Evolutionary conservation across 2,888 invertebrate species (phyloP).

Genomic region (Leptopilina myrica): DNA sequence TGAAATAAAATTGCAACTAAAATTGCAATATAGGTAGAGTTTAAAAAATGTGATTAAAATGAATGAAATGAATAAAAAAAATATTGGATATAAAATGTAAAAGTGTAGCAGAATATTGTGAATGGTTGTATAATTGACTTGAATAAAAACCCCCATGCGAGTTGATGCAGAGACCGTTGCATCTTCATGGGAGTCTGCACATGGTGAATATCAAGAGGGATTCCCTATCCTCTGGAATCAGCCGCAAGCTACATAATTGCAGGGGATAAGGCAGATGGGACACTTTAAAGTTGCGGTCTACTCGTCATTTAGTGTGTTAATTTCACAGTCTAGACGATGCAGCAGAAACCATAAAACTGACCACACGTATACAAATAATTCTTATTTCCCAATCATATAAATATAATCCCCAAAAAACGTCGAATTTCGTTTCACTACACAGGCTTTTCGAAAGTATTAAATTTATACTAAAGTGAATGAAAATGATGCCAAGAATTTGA

Average conservation of each 20-base stretch:
- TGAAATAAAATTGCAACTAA: too few relatives aligned
- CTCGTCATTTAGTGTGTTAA: slow-evolving; percentile 34
- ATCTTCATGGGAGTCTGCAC: slow-evolving; percentile 33
- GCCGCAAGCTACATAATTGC: slow-evolving; percentile 33
- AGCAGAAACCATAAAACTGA: not conserved
- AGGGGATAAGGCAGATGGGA: slow-evolving; percentile 27
- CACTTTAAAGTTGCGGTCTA: slow-evolving; percentile 33
- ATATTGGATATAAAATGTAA: not conserved
- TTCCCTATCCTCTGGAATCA: slow-evolving; percentile 36
- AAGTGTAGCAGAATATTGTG: not conserved
- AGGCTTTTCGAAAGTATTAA: too few relatives aligned
- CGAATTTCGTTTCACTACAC: too few relatives aligned
- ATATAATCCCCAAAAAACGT: too few relatives aligned
- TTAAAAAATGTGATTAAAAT: too few relatives aligned
- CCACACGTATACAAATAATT: slow-evolving; percentile 4
- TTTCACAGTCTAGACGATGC: slow-evolving; percentile 4
- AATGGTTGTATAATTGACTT: slow-evolving; percentile 11
- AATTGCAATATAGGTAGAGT: too few relatives aligned
- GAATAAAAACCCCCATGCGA: slow-evolving; percentile 33
- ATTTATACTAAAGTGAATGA: too few relatives aligned
- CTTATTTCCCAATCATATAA: not conserved
- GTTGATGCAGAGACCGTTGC: slow-evolving; percentile 30
- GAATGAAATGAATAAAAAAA: not conserved
- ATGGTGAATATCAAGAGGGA: slow-evolving; percentile 37
- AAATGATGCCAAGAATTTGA: too few relatives aligned